phyloP scores from a whole-genome alignment of 2,888 invertebrate species.

The Empis stercorea region DNA sequence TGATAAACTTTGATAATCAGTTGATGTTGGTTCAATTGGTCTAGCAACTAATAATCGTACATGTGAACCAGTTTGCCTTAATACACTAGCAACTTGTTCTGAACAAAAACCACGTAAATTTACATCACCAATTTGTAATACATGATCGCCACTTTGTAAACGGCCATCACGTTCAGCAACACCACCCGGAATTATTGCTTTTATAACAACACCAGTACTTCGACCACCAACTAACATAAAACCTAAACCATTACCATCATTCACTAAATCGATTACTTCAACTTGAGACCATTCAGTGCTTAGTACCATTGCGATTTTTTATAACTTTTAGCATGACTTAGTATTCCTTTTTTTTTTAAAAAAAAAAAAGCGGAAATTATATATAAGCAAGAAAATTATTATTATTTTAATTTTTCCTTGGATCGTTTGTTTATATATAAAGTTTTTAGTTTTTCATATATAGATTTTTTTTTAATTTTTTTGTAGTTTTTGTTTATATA shows the following conservation, averaged over 20 bases:
- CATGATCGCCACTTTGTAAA: constrained; percentile 93
- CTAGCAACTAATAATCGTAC: constrained; percentile 87
- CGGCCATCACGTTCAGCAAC: constrained; percentile 92
- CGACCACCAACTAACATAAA: constrained; percentile 97
- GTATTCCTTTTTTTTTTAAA: too few relatives aligned
- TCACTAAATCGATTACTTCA: constrained; percentile 94
- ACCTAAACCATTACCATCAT: constrained; percentile 95
- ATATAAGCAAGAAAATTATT: too few relatives aligned
- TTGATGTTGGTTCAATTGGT: constrained; percentile 75
- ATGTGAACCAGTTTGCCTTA: constrained; percentile 49
- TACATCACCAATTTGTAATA: constrained; percentile 89
- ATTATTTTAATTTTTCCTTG: too few relatives aligned
- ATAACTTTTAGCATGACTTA: too few relatives aligned
- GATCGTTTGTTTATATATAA: too few relatives aligned
- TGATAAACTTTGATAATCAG: constrained; percentile 57
- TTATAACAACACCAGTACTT: constrained; percentile 97
- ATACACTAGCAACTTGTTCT: constrained; percentile 82
- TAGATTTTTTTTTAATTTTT: too few relatives aligned
- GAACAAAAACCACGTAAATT: constrained; percentile 93
- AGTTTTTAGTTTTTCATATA: too few relatives aligned
- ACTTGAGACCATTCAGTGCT: constrained; percentile 99
- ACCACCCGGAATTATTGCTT: constrained; percentile 92
- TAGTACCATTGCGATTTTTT: constrained; percentile 49
- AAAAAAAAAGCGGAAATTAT: too few relatives aligned
- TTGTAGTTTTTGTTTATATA: too few relatives aligned